These are phyloP conservation scores for Calcarius lapponicus DNA, from an alignment of 2,797 vertebrate species.

Conservation along the genomic window DNA sequence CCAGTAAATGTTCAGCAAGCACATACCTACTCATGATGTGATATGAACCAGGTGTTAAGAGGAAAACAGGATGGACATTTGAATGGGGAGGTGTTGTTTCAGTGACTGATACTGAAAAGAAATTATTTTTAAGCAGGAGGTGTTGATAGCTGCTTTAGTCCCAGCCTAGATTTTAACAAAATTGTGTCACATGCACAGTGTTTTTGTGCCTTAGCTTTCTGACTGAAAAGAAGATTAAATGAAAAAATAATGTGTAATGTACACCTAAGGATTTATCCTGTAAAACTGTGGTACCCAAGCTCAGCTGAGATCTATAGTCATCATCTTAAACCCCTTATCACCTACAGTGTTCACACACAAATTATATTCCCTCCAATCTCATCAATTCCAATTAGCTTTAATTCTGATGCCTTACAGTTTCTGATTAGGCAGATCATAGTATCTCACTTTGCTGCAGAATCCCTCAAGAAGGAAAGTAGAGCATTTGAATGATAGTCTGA, in stretches of 20 bases:
- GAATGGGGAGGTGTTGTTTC: neutral
- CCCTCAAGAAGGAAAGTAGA: neutral
- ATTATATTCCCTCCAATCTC: neutral
- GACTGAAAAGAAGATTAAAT: neutral
- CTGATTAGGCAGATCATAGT: neutral
- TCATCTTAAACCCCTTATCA: neutral
- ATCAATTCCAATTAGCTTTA: slow-evolving; percentile 49
- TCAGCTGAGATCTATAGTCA: neutral
- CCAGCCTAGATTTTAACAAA: neutral
- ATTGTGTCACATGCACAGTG: neutral
- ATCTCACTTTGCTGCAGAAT: neutral
- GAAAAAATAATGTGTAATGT: neutral
- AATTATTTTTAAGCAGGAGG: neutral
- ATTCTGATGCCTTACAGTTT: neutral
- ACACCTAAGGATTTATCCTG: neutral
- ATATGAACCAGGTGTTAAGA: neutral
- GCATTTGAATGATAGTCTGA: neutral
- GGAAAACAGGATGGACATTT: neutral
- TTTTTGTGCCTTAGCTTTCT: neutral
- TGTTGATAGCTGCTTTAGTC: neutral
- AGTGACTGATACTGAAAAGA: neutral
- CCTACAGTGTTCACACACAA: neutral
- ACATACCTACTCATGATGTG: neutral
- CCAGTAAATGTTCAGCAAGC: neutral
- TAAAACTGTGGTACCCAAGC: neutral